These are phyloP conservation scores for Sparus aurata DNA, from an alignment of 2,797 vertebrate genomes.

Conservation along the genomic window DNA sequence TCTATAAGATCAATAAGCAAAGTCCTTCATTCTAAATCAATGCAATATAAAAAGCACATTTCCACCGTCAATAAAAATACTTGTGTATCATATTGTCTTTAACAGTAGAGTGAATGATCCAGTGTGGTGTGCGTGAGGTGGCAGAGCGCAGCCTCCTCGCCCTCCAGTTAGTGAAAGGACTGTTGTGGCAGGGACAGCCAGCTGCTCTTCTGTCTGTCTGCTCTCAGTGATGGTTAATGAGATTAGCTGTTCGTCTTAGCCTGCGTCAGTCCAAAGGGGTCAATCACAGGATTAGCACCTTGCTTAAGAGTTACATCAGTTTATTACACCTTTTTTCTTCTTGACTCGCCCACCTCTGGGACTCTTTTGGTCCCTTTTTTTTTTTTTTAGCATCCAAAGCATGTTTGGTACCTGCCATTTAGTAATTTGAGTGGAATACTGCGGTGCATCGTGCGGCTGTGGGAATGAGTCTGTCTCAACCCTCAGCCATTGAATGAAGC, in stretches of 20 bases:
- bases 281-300: constrained; percentile 86
- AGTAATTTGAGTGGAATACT: constrained; percentile 26
- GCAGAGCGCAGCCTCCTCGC: constrained; percentile 47
- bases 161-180: constrained; percentile 63
- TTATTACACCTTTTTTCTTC: constrained; percentile 57
- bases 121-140: constrained; percentile 30
- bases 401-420: constrained; percentile 31
- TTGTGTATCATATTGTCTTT: constrained; percentile 8
- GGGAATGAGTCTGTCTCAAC: constrained; percentile 53
- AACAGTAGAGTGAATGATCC: constrained; percentile 33
- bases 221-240: constrained; percentile 82
- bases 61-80: background rate
- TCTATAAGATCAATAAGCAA: constrained; percentile 1
- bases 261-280: constrained; percentile 84
- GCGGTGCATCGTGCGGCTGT: constrained; percentile 32
- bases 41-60: background rate
- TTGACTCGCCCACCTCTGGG: constrained; percentile 16
- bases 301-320: constrained; percentile 67
- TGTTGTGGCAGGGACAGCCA: constrained; percentile 64
- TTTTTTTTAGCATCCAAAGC: constrained; percentile 12
- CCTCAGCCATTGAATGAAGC: constrained; percentile 70
- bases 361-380: background rate
- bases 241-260: constrained; percentile 83
- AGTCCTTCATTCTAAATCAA: background rate
- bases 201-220: constrained; percentile 68